Percentiles rank a stretch among this genome's conserved stretches.
These are phyloP conservation scores for Pterophyllum scalare DNA, from an alignment of 2,113 vertebrate species.

Conservation along the genomic window DNA sequence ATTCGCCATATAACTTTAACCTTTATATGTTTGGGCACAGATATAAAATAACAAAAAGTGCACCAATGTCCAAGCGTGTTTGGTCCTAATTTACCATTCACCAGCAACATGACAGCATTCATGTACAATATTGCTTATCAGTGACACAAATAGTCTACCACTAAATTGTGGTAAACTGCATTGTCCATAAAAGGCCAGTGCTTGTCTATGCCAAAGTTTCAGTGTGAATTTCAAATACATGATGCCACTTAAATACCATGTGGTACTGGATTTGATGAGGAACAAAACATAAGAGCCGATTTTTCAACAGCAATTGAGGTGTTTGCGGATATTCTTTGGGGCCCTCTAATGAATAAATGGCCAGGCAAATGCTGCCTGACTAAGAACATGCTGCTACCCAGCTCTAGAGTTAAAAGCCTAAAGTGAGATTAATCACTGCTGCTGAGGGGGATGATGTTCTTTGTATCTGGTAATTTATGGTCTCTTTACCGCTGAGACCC, in stretches of 20 bases:
- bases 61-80: not conserved
- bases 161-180: too few relatives aligned
- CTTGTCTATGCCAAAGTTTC: not conserved
- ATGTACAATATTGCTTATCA: not conserved
- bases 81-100: not conserved
- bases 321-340: conserved; percentile 61
- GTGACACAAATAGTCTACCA: not conserved
- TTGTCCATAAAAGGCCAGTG: conserved; percentile 19
- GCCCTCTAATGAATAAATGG: conserved; percentile 68
- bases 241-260: conserved; percentile 9
- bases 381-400: conserved; percentile 35
- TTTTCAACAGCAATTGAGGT: conserved; percentile 39
- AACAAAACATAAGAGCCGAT: conserved; percentile 58
- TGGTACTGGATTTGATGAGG: conserved; percentile 38
- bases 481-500: conserved; percentile 59
- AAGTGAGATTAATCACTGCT: conserved; percentile 77
- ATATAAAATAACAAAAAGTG: not conserved
- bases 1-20: not conserved
- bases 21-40: not conserved
- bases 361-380: conserved; percentile 73
- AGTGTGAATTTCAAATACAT: conserved; percentile 9
- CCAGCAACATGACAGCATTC: not conserved
- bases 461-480: conserved; percentile 73
- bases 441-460: conserved; percentile 61
- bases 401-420: conserved; percentile 50